These are phyloP conservation scores for Kradibia gibbosae DNA, from an alignment of 1,140 invertebrate genomes.

Conservation along the genomic window DNA sequence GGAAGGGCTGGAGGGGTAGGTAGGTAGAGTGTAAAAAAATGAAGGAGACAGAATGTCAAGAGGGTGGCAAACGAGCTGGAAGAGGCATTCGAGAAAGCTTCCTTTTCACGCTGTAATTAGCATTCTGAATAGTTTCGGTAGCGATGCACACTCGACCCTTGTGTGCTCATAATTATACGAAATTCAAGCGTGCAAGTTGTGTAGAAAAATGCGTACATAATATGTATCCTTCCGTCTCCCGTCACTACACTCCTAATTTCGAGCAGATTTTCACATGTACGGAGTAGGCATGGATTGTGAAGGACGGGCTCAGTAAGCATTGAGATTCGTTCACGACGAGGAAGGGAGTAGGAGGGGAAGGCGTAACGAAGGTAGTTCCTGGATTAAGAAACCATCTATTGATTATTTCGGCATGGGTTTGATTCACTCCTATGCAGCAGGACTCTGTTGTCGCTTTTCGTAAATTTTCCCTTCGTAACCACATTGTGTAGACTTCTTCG, in stretches of 20 bases:
- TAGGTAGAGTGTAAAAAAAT: background rate
- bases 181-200: background rate
- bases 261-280: too few relatives aligned
- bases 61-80: conserved; percentile 42
- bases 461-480: too few relatives aligned
- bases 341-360: background rate
- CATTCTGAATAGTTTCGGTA: conserved; percentile 5
- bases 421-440: too few relatives aligned
- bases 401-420: background rate
- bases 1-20: background rate
- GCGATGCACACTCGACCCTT: background rate
- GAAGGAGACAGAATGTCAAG: conserved; percentile 12
- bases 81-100: conserved; percentile 31
- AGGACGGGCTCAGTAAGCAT: background rate
- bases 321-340: background rate
- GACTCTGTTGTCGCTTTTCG: too few relatives aligned
- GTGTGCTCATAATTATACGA: background rate
- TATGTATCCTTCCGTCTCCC: background rate
- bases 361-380: background rate
- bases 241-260: too few relatives aligned
- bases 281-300: background rate
- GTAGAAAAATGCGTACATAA: background rate
- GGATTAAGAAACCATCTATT: background rate
- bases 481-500: too few relatives aligned
- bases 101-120: conserved; percentile 40